A percentile compares a stretch with the other conserved stretches of the same genome.
Evolutionary conservation across 2,113 vertebrate species (phyloP).

Genomic region (Centropus bengalensis): DNA sequence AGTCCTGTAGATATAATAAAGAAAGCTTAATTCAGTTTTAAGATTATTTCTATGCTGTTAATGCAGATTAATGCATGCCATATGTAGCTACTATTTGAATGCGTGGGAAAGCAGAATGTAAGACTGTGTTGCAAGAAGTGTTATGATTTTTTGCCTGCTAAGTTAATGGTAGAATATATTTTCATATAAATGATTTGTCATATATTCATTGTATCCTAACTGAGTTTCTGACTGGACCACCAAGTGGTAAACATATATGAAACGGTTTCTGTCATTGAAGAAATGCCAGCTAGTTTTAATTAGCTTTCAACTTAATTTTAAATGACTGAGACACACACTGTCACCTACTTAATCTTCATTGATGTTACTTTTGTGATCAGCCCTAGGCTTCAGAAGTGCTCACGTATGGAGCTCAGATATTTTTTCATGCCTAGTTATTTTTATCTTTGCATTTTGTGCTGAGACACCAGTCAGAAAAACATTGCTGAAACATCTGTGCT

Average conservation of each 20-base stretch:
- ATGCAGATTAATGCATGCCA: background rate
- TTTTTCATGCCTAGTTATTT: background rate
- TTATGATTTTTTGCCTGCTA: background rate
- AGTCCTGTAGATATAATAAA: background rate
- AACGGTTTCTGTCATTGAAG: background rate
- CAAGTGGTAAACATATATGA: background rate
- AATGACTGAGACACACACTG: background rate
- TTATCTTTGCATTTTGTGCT: background rate
- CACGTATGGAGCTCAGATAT: background rate
- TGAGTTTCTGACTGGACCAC: background rate
- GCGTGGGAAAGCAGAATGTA: background rate
- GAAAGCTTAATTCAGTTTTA: slow-evolving; percentile 18
- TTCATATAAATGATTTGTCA: background rate
- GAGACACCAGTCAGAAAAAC: background rate
- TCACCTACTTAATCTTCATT: background rate
- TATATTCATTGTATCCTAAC: slow-evolving; percentile 14
- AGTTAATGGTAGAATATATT: slow-evolving; percentile 6
- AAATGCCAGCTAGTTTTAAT: background rate
- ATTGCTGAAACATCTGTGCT: background rate
- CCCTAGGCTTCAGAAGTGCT: background rate
- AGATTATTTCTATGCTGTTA: background rate
- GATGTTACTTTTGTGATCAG: background rate
- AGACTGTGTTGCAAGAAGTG: background rate
- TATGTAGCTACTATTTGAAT: background rate
- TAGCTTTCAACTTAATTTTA: slow-evolving; percentile 13